Evolutionary conservation across 2,888 invertebrate species (phyloP).

Genomic region (Eupithecia inturbata): DNA sequence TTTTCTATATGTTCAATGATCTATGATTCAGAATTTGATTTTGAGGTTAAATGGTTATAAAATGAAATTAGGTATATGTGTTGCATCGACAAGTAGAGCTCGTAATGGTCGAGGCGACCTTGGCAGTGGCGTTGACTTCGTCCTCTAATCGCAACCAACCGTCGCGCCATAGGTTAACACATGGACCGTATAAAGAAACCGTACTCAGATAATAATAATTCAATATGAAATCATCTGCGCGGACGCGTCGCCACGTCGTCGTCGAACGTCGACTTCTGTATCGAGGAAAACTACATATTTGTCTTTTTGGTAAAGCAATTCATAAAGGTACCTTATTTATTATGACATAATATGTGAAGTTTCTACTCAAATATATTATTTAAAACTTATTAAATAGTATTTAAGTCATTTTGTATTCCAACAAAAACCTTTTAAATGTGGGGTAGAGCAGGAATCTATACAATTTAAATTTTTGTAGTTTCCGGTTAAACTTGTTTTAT

Average conservation of each 20-base stretch:
- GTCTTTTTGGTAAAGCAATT: neutral
- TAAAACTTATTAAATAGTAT: neutral
- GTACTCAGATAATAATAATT: slow-evolving; percentile 40
- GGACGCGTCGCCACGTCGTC: slow-evolving; percentile 9
- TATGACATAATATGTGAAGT: neutral
- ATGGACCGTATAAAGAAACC: slow-evolving; percentile 46
- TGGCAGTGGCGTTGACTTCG: slow-evolving; percentile 80
- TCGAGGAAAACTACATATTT: neutral
- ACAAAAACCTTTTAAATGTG: neutral
- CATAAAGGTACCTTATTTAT: neutral
- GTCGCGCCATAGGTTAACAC: slow-evolving; percentile 54
- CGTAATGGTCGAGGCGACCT: slow-evolving; percentile 66
- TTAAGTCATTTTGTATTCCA: neutral
- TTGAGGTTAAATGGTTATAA: slow-evolving; percentile 16
- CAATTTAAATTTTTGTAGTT: neutral
- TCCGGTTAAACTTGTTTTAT: slow-evolving; percentile 1
- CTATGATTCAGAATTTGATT: neutral
- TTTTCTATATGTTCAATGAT: neutral
- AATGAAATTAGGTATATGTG: slow-evolving; percentile 18
- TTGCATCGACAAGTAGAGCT: slow-evolving; percentile 48
- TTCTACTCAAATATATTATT: neutral
- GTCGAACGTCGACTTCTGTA: slow-evolving; percentile 2
- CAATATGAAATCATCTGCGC: slow-evolving; percentile 34
- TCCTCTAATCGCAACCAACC: slow-evolving; percentile 70
- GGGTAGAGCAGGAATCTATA: neutral